Percentiles rank a stretch among this genome's conserved stretches.
Evolutionary conservation across 1,140 invertebrate genomes (phyloP).

Genomic region (Periplaneta americana): DNA sequence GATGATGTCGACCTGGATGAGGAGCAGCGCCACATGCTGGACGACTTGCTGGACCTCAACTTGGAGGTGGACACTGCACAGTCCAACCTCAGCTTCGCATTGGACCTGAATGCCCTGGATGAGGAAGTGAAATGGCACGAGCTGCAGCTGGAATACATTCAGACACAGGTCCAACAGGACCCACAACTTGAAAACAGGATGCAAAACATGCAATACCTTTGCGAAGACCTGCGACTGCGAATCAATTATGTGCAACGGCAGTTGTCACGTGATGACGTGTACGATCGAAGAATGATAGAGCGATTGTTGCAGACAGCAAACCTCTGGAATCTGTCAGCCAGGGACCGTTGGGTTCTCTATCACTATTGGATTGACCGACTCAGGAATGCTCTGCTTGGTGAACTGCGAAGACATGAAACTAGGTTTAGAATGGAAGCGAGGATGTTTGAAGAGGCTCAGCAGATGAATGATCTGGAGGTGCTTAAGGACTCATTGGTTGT

Average conservation of each 20-base stretch:
- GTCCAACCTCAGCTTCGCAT: neutral
- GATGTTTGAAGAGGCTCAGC: conserved; percentile 32
- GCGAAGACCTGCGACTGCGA: neutral
- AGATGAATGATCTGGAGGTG: conserved; percentile 31
- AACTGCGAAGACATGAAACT: conserved; percentile 30
- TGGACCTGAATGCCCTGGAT: neutral
- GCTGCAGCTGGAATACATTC: neutral
- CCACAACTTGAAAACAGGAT: neutral
- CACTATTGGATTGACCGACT: conserved; percentile 33
- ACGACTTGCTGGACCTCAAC: neutral
- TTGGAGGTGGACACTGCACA: neutral
- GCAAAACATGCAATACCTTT: neutral
- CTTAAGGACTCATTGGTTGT: conserved; percentile 40
- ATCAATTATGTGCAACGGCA: neutral
- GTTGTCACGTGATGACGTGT: neutral
- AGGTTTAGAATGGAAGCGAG: conserved; percentile 33
- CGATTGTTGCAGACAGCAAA: conserved; percentile 15
- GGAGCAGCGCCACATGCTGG: neutral
- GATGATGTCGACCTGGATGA: neutral
- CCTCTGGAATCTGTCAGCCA: conserved; percentile 26
- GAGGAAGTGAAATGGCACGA: neutral
- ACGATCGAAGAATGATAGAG: neutral
- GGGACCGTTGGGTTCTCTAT: conserved; percentile 37
- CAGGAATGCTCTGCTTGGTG: conserved; percentile 30
- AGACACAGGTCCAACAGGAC: neutral